Conservation (phyloP, 64 coral and sea anemone species). For the Montipora sp. region DNA sequence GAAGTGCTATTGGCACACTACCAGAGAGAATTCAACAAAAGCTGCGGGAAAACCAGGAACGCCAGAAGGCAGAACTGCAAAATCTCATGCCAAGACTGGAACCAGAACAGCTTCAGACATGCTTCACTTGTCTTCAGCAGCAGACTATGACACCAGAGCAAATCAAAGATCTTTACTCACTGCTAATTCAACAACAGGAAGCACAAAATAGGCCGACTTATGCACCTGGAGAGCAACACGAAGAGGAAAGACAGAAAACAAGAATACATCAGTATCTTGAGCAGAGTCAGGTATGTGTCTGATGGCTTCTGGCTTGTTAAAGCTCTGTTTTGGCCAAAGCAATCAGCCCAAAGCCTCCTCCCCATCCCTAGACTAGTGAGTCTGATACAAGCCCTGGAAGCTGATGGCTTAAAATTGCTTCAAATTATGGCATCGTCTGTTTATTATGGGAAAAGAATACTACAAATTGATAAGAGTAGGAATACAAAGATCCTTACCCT, state of each 20-base stretch:
- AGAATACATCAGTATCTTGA: slow-evolving; percentile 25
- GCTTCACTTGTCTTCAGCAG: slow-evolving; percentile 37
- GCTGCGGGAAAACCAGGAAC: slow-evolving; percentile 25
- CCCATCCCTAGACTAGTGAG: too few species aligned
- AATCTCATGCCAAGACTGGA: slow-evolving; percentile 25
- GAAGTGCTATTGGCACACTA: background rate
- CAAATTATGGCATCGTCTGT: too few species aligned
- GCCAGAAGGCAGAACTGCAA: slow-evolving; percentile 4
- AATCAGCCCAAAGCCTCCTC: too few species aligned
- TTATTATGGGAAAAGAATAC: too few species aligned
- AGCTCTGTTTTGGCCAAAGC: too few species aligned
- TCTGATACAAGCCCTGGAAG: too few species aligned
- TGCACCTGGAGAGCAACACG: background rate
- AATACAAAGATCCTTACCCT: too few species aligned
- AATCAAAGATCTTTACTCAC: slow-evolving; percentile 15
- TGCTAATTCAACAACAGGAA: slow-evolving; percentile 36
- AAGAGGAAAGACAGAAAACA: slow-evolving; percentile 2
- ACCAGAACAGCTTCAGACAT: slow-evolving; percentile 58
- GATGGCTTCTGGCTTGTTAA: too few species aligned
- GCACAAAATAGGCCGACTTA: background rate
- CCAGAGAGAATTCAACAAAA: slow-evolving; percentile 38
- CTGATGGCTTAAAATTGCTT: too few species aligned
- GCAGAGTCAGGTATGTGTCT: slow-evolving; percentile 12
- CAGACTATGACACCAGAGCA: slow-evolving; percentile 17
- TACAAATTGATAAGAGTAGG: too few species aligned